phyloP scores from a whole-genome alignment of 2,113 vertebrate genomes.

The Suricata suricatta region DNA sequence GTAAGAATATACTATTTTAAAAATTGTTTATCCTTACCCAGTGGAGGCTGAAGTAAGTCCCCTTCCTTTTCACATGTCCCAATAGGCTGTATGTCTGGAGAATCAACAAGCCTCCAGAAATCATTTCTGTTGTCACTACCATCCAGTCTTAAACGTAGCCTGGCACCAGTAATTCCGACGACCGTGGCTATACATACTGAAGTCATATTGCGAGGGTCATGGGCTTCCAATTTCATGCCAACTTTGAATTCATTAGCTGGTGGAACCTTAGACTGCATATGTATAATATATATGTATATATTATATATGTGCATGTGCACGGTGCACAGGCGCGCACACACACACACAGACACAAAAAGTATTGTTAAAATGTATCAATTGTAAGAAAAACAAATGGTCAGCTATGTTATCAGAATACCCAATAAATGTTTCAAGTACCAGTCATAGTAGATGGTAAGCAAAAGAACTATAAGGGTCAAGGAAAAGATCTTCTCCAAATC shows the following conservation, averaged over 20 bases:
- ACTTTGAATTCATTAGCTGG: conserved; percentile 96
- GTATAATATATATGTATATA: not conserved
- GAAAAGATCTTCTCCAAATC: conserved; percentile 28
- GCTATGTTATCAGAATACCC: conserved; percentile 19
- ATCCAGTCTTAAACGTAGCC: conserved; percentile 93
- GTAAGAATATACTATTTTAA: conserved; percentile 50
- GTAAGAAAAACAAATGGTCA: conserved; percentile 36
- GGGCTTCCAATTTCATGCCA: conserved; percentile 97
- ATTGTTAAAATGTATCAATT: conserved; percentile 52
- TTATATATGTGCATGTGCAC: not conserved
- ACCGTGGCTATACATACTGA: conserved; percentile 96
- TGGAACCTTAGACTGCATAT: conserved; percentile 90
- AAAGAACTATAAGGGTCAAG: conserved; percentile 30
- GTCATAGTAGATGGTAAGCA: not conserved
- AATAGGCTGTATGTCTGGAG: conserved; percentile 95
- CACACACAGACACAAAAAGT: conserved; percentile 20
- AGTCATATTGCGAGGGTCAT: conserved; percentile 93
- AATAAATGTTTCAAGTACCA: conserved; percentile 31
- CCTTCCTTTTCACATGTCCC: conserved; percentile 97
- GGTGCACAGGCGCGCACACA: too few relatives aligned
- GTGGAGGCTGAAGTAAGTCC: conserved; percentile 96
- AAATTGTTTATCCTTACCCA: conserved; percentile 87
- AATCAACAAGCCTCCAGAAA: conserved; percentile 98
- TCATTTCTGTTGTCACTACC: conserved; percentile 98
- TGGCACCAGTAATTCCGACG: conserved; percentile 92